Evolutionary conservation across 2,113 vertebrate genomes (phyloP).

Genomic region (Clinocottus analis): DNA sequence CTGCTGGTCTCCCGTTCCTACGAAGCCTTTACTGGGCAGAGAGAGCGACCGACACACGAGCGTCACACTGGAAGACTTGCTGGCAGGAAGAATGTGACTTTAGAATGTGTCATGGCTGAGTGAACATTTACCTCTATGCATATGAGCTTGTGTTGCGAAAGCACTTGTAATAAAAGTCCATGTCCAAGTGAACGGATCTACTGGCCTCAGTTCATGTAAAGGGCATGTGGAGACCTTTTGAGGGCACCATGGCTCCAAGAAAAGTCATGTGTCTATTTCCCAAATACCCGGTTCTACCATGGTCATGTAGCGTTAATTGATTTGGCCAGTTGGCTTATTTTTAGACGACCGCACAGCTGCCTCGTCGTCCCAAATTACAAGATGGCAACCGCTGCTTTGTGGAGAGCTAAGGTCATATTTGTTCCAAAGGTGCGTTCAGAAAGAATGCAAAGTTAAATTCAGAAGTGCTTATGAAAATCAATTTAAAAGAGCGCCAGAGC

Average conservation of each 20-base stretch:
- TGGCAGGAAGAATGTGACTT: slow-evolving; percentile 43
- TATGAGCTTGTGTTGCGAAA: slow-evolving; percentile 49
- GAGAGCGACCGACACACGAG: neutral
- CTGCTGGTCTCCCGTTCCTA: slow-evolving; percentile 23
- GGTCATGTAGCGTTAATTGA: neutral
- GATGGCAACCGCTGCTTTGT: neutral
- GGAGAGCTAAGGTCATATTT: slow-evolving; percentile 6
- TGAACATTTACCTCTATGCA: slow-evolving; percentile 78
- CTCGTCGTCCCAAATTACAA: neutral
- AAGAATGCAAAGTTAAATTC: neutral
- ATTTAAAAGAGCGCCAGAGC: neutral
- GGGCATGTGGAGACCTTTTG: slow-evolving; percentile 7
- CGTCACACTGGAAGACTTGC: slow-evolving; percentile 17
- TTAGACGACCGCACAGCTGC: neutral
- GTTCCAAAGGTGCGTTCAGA: neutral
- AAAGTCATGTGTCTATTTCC: slow-evolving; percentile 38
- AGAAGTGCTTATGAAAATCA: neutral
- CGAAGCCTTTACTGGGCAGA: neutral
- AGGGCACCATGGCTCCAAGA: slow-evolving; percentile 10
- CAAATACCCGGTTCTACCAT: neutral
- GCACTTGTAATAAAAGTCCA: slow-evolving; percentile 38
- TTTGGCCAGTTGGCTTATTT: neutral
- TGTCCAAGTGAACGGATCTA: slow-evolving; percentile 27
- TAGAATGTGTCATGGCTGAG: slow-evolving; percentile 39
- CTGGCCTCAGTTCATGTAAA: slow-evolving; percentile 27